phyloP scores from a whole-genome alignment of 2,113 vertebrate genomes.

The Shinisaurus crocodilurus region DNA sequence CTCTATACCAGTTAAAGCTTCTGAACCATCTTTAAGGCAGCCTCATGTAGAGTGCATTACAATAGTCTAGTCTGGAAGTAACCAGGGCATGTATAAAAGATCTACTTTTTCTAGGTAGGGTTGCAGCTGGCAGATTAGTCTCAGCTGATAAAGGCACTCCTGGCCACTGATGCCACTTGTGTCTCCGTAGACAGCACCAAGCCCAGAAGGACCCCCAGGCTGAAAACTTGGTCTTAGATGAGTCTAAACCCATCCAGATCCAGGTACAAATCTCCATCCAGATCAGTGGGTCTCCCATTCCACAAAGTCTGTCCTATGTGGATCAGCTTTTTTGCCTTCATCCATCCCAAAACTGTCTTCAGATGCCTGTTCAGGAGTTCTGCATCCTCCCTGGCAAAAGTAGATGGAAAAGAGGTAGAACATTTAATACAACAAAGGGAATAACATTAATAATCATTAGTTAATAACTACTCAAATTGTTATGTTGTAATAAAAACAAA shows the following conservation, averaged over 20 bases:
- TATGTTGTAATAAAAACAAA: constrained; percentile 6
- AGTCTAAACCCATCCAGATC: not conserved
- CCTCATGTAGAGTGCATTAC: not conserved
- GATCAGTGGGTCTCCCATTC: not conserved
- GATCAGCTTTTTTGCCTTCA: too few species aligned
- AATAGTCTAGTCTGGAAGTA: not conserved
- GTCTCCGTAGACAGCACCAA: too few species aligned
- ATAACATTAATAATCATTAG: not conserved
- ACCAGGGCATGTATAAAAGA: not conserved
- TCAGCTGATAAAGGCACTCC: not conserved
- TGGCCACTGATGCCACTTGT: not conserved
- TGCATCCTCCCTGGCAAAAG: too few species aligned
- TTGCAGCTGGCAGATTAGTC: not conserved
- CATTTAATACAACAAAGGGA: too few species aligned
- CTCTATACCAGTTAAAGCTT: not conserved
- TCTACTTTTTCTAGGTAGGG: not conserved
- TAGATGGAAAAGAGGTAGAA: too few species aligned
- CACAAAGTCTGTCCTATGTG: not conserved
- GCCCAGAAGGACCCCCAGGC: too few species aligned
- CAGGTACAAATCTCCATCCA: not conserved
- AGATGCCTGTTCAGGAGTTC: too few species aligned
- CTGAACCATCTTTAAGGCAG: not conserved
- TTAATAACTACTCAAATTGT: not conserved
- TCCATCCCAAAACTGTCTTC: too few species aligned
- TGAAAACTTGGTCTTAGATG: not conserved